Percentiles rank a stretch among this genome's conserved stretches.
These are phyloP conservation scores for Argyrosomus japonicus DNA, from an alignment of 2,113 vertebrate genomes.

Conservation along the genomic window DNA sequence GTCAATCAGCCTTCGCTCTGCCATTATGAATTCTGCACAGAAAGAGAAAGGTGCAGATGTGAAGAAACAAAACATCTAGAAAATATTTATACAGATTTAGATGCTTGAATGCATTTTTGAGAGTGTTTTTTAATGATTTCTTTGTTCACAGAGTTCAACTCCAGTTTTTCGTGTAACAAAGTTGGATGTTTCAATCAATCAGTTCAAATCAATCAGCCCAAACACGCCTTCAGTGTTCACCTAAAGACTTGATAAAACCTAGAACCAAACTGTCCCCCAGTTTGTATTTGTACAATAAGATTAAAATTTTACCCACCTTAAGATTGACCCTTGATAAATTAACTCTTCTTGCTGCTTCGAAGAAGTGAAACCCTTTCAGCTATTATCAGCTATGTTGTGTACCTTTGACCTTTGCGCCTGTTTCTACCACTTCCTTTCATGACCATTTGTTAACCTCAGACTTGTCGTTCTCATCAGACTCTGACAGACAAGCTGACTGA, in stretches of 20 bases:
- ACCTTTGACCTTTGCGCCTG: neutral
- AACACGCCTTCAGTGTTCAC: too few relatives aligned
- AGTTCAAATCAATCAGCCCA: too few relatives aligned
- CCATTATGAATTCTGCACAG: neutral
- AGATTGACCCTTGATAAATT: neutral
- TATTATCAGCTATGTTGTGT: neutral
- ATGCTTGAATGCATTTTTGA: too few relatives aligned
- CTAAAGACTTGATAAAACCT: neutral
- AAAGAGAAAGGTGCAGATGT: neutral
- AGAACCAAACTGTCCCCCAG: neutral
- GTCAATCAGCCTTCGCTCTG: accelerated
- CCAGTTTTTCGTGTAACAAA: too few relatives aligned
- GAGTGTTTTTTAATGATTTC: too few relatives aligned
- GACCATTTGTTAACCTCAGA: too few relatives aligned
- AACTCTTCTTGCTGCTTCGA: neutral
- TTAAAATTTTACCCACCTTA: neutral
- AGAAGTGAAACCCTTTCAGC: neutral
- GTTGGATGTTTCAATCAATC: too few relatives aligned
- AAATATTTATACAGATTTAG: neutral
- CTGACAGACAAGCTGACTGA: too few relatives aligned
- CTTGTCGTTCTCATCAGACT: too few relatives aligned
- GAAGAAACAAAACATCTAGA: neutral
- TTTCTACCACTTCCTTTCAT: neutral
- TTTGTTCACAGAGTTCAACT: too few relatives aligned
- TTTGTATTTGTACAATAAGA: neutral